Base-by-base conservation (phyloP, 2,888 invertebrate genomes). In the Cheiracanthium punctorium region DNA sequence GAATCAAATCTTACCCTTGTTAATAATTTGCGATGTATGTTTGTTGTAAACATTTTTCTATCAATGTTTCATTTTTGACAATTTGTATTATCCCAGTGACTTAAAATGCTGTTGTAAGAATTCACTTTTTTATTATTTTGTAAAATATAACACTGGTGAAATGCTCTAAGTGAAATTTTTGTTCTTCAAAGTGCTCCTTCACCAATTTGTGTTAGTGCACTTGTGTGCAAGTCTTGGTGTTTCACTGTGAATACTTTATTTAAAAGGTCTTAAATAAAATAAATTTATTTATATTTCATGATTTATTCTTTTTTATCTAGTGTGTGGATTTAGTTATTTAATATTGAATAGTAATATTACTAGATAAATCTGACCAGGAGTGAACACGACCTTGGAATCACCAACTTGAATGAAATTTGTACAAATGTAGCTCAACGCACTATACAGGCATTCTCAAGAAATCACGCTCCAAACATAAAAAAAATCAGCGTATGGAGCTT, bases 211-310 rank as follows among this genome's bases (percentile, higher is more conserved):
- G 71, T 71, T 70, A 71, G 29, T 82, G 70, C 70, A 24, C 79
- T 37, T 74, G 82, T 64, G 70, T 82, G 82, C 64, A 29, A 75
- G 71, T 82, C 82, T 64, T 48, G 71, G 41, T 71, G 75, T 64
- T 80, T 76, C 64, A 37, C 41, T 76, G 81, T 81, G 82, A 76
- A 82, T 76, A 76, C 71, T 82, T 82, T 82, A 82, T 82, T 82
- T 76, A 65, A 82, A 65, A 71, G 76, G 71, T 71, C 48, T 82
- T 64, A 76, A 82, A 76, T 76, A 82, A 82, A 64, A 76, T 76
- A 75, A 82, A 70, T 76, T 82, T 82, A 76, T 82, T 82, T 82
- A 82, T 30, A 43, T 32, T 24, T 73, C n/a, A 29, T 76, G n/a
- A 30, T 76, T 43, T 12, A 24, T n/a, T 24, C 24, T 24, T 58